These are phyloP conservation scores for Acrocephalus scirpaceus DNA, from an alignment of 2,797 vertebrate species.

Conservation along the genomic window DNA sequence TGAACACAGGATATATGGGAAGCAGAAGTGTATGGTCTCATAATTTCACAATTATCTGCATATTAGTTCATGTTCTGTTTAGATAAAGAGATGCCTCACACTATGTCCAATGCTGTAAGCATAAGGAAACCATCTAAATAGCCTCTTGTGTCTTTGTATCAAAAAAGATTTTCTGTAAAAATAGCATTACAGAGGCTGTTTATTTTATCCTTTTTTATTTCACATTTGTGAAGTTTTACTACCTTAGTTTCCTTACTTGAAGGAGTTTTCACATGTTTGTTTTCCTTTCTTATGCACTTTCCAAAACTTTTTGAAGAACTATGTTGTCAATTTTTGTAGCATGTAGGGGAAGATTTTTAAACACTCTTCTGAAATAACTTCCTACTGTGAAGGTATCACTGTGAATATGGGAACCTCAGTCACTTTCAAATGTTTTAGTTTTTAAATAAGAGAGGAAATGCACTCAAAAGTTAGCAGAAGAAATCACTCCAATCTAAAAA, in stretches of 20 bases:
- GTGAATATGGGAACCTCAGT: background rate
- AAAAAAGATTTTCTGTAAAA: background rate
- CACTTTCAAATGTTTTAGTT: background rate
- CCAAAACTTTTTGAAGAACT: background rate
- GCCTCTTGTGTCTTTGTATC: background rate
- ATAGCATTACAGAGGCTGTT: background rate
- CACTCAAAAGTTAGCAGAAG: background rate
- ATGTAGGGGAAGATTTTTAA: background rate
- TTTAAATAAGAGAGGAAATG: background rate
- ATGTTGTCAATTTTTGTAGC: background rate
- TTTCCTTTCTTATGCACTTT: background rate
- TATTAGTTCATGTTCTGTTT: background rate
- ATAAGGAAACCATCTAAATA: background rate
- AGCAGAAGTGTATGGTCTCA: background rate
- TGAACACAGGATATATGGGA: background rate
- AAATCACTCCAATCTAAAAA: background rate
- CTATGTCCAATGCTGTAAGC: background rate
- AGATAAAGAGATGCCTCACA: background rate
- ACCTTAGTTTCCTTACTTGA: background rate
- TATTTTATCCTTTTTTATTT: background rate
- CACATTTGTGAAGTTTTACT: background rate
- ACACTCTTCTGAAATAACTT: background rate
- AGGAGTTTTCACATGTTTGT: background rate
- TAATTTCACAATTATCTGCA: background rate
- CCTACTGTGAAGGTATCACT: background rate